phyloP scores from a whole-genome alignment of 1,140 invertebrate species.

The Araneus ventricosus region DNA sequence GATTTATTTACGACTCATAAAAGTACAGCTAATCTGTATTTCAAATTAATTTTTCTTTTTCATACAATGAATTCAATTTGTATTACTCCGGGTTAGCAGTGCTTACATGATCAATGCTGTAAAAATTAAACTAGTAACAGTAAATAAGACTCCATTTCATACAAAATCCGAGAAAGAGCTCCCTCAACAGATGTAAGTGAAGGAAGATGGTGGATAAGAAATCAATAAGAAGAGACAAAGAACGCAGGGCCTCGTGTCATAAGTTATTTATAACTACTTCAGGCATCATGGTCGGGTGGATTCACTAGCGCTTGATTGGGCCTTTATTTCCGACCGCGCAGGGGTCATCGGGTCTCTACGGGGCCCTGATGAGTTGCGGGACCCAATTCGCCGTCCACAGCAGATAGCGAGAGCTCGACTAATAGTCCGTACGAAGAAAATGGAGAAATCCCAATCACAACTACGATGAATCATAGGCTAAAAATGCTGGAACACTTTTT shows the following conservation, averaged over 20 bases:
- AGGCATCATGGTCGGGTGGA: slow-evolving; percentile 58
- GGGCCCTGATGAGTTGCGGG: slow-evolving; percentile 68
- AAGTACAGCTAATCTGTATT: too few relatives aligned
- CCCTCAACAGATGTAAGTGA: slow-evolving; percentile 11
- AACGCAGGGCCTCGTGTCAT: slow-evolving; percentile 58
- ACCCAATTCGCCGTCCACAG: slow-evolving; percentile 51
- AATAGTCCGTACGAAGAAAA: background rate
- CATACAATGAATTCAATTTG: too few relatives aligned
- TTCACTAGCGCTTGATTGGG: slow-evolving; percentile 63
- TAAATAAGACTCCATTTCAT: background rate
- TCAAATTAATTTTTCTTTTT: too few relatives aligned
- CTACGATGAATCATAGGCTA: too few relatives aligned
- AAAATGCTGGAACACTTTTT: too few relatives aligned
- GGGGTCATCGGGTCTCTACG: slow-evolving; percentile 26
- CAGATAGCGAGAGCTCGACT: slow-evolving; percentile 39
- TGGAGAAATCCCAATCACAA: background rate
- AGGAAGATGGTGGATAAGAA: slow-evolving; percentile 35
- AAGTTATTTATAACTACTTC: slow-evolving; percentile 75
- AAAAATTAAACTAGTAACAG: too few relatives aligned
- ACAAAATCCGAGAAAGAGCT: background rate
- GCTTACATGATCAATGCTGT: too few relatives aligned
- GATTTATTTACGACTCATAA: too few relatives aligned
- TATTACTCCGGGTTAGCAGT: too few relatives aligned
- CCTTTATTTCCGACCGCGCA: slow-evolving; percentile 65
- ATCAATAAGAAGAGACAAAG: slow-evolving; percentile 37